Evolutionary conservation across 2,797 vertebrate genomes (phyloP).

Genomic region (Dermochelys coriacea): DNA sequence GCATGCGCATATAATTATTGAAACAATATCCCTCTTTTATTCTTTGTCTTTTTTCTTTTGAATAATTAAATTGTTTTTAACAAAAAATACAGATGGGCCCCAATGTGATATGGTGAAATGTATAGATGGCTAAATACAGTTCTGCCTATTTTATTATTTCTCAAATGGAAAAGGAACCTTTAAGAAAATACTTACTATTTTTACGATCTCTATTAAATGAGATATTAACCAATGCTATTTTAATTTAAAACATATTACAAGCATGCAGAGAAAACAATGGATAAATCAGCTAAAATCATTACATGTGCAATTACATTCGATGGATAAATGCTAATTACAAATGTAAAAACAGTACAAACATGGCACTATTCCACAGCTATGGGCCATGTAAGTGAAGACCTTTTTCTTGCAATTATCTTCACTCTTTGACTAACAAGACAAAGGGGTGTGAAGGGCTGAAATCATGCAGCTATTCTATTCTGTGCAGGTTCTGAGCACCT

Average conservation of each 20-base stretch:
- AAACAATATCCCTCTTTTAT: neutral
- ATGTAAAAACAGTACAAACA: slow-evolving; percentile 16
- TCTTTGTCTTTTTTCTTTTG: neutral
- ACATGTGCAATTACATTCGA: slow-evolving; percentile 4
- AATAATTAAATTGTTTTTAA: neutral
- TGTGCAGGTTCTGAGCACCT: neutral
- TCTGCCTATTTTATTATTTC: neutral
- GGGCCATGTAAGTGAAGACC: slow-evolving; percentile 14
- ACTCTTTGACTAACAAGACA: neutral
- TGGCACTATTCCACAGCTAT: neutral
- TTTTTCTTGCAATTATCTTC: neutral
- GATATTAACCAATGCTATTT: neutral
- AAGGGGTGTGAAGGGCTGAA: neutral
- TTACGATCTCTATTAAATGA: slow-evolving; percentile 19
- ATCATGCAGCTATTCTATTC: neutral
- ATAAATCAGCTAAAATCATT: slow-evolving; percentile 29
- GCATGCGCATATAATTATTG: neutral
- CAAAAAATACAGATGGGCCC: neutral
- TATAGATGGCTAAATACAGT: neutral
- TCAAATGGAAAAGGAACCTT: neutral
- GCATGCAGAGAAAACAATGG: slow-evolving; percentile 8
- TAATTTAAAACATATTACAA: neutral
- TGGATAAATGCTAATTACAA: slow-evolving; percentile 20
- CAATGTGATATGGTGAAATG: neutral
- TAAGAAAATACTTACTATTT: neutral